Base-by-base conservation (phyloP, 2,888 invertebrate genomes). In the Pegoplata infirma region DNA sequence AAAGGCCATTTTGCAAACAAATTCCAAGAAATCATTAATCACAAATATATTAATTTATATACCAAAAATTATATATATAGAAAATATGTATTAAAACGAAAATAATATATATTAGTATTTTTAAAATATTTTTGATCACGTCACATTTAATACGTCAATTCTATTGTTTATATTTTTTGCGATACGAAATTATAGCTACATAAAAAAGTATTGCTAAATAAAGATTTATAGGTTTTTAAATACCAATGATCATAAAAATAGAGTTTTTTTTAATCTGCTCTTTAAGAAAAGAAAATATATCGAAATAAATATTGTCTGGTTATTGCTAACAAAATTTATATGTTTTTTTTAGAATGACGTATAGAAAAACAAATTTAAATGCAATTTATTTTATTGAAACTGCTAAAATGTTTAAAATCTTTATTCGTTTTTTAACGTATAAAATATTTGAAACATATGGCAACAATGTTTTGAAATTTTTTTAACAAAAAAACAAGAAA, bases 141-240 rank as follows among this genome's bases (percentile, higher is more conserved):
- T 46, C 61, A 61, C 28, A 61, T 61, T 59, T 47, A 61, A 25
- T 23, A 61, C 17, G 61, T 47, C 61, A 61, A 28, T 61, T 12
- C 28, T 4, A 2, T 17, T 47, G 8, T 10, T 19, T 47, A 10
- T 47, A n/a, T 12, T 19, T 2, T 47, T 19, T 47, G 5, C 12
- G 4, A 19, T 40, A 40, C 7, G 21, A 58, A 36, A 40, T n/a
- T n/a, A n/a, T n/a, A n/a, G n/a, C n/a, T n/a, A n/a, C n/a, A n/a
- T n/a, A 3, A 16, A 61, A 23, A 47, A 23, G 23, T 61, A n/a
- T n/a, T n/a, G 25, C 16, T 25, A n/a, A 47, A 61, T 46, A 47
- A 46, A 46, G 46, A 61, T 46, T 61, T 46, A 61, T 61, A n/a
- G 59, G 16, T 61, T 61, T 47, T 28, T 61, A 61, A 46, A 28